A percentile compares a stretch with the other conserved stretches of the same genome.
phyloP scores from a whole-genome alignment of 2,888 invertebrate species.

The Pristionchus japonicus region DNA sequence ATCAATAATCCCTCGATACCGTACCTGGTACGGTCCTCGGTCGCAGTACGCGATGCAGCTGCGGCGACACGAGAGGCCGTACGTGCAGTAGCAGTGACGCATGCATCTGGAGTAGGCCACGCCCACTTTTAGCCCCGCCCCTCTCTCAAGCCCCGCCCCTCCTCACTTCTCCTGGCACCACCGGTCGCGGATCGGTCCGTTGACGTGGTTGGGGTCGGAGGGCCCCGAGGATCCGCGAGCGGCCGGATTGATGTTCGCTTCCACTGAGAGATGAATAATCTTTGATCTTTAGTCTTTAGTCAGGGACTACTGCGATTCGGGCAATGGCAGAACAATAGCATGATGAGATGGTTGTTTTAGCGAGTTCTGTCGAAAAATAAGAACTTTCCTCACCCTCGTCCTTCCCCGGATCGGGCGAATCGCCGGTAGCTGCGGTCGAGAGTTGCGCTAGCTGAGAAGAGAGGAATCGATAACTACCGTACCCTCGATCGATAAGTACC shows the following conservation, averaged over 20 bases:
- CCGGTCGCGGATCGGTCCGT: neutral
- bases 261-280: neutral
- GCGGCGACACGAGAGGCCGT: slow-evolving; percentile 15
- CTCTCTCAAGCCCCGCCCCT: neutral
- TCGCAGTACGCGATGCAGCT: slow-evolving; percentile 18
- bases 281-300: too few relatives aligned
- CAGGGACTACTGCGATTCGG: too few relatives aligned
- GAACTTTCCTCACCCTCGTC: neutral
- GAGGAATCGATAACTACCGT: too few relatives aligned
- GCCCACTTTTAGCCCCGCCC: neutral
- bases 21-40: neutral
- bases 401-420: neutral
- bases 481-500: too few relatives aligned
- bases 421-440: neutral
- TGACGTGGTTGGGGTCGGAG: neutral
- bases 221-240: neutral
- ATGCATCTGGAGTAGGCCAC: neutral
- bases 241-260: neutral
- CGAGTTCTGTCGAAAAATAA: too few relatives aligned
- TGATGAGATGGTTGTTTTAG: too few relatives aligned
- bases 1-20: neutral
- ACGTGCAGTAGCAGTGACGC: slow-evolving; percentile 38
- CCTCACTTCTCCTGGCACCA: slow-evolving; percentile 26
- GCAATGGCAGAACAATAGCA: too few relatives aligned
- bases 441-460: too few relatives aligned